Percentiles rank a stretch among this genome's conserved stretches.
Conservation (phyloP, 1,140 invertebrate genomes). For the Drosophila yakuba region DNA sequence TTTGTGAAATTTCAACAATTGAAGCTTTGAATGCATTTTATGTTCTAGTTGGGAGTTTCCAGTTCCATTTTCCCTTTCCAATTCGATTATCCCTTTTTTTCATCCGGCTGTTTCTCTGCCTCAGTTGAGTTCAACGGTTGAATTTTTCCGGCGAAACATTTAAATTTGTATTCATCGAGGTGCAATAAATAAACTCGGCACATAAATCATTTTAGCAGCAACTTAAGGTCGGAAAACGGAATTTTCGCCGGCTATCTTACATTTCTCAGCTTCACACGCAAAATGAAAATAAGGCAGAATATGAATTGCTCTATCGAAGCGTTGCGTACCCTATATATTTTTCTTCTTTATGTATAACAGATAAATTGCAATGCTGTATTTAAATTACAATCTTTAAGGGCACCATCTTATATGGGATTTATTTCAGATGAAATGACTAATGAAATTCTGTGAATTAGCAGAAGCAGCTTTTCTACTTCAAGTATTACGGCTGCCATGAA, state of each 20-base stretch:
- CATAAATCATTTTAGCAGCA: constrained; percentile 68
- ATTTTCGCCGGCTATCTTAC: constrained; percentile 43
- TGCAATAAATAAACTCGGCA: constrained; percentile 67
- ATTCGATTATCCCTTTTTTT: constrained; percentile 51
- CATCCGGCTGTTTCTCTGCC: constrained; percentile 16
- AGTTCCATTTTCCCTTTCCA: constrained; percentile 53
- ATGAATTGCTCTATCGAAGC: neutral
- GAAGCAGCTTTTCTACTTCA: neutral
- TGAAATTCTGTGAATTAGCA: neutral
- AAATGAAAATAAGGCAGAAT: neutral
- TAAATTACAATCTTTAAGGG: too few relatives aligned
- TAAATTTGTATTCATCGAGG: constrained; percentile 68
- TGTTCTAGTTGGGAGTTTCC: constrained; percentile 48
- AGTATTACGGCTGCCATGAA: constrained; percentile 11
- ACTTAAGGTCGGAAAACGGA: constrained; percentile 50
- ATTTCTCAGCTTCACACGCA: constrained; percentile 29
- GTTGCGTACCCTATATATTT: neutral
- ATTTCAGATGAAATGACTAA: neutral
- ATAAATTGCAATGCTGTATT: too few relatives aligned
- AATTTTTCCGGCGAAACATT: constrained; percentile 41
- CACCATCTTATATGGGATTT: neutral
- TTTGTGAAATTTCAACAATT: constrained; percentile 31
- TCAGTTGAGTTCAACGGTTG: constrained; percentile 16
- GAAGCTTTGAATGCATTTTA: constrained; percentile 51
- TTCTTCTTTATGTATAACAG: too few relatives aligned